Percentiles rank a stretch among this genome's conserved stretches.
phyloP scores from a whole-genome alignment of 2,113 vertebrate species.

The Amphiprion ocellaris region DNA sequence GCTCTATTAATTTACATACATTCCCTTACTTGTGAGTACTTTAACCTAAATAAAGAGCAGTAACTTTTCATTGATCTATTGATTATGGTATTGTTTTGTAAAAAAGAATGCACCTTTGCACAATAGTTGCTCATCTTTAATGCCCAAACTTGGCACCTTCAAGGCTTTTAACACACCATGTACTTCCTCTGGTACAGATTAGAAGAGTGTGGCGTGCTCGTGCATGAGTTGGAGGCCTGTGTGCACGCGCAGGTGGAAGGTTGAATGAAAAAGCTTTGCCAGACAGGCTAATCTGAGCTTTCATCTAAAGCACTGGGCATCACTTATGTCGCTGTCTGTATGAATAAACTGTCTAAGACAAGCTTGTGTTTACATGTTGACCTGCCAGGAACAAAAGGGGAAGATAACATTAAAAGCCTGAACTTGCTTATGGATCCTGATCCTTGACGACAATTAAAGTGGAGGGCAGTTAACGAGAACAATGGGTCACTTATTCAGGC shows the following conservation, averaged over 20 bases:
- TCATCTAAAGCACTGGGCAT: conserved; percentile 8
- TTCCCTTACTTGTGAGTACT: conserved; percentile 3
- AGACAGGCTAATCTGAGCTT: conserved; percentile 68
- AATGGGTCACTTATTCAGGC: background rate
- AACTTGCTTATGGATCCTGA: background rate
- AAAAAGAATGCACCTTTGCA: no score
- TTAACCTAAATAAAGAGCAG: no score
- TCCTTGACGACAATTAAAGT: background rate
- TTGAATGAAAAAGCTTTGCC: conserved; percentile 42
- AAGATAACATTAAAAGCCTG: no score
- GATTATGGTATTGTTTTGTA: no score
- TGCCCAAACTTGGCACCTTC: background rate
- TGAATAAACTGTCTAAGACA: background rate
- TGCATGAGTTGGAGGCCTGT: background rate
- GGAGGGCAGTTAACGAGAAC: background rate
- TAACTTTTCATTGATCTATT: no score
- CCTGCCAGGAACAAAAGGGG: no score
- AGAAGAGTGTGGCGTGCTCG: background rate
- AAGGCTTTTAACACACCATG: no score
- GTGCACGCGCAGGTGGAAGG: conserved; percentile 2
- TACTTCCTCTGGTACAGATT: background rate
- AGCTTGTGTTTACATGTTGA: background rate
- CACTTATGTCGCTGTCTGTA: conserved; percentile 31
- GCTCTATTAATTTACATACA: background rate
- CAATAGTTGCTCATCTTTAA: background rate